Evolutionary conservation across 2,888 invertebrate species (phyloP).

Genomic region (Agrotis clavis): DNA sequence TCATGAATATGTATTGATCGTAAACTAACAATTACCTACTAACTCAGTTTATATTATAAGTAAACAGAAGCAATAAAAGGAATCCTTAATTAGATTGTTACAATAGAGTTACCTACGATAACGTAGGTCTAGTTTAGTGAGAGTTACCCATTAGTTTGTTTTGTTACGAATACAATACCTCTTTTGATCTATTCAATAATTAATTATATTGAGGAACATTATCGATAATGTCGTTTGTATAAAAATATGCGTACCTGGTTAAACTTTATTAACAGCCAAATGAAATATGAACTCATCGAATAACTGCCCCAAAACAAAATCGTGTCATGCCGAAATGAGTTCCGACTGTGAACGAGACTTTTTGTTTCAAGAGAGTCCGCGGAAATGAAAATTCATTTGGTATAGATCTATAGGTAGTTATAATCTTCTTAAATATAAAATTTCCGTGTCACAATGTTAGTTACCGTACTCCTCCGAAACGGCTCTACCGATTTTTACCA

Average conservation of each 20-base stretch:
- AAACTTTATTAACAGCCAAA: slow-evolving; percentile 61
- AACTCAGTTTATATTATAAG: background rate
- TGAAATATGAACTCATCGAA: slow-evolving; percentile 64
- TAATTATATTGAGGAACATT: background rate
- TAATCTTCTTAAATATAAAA: too few species aligned
- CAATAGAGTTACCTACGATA: background rate
- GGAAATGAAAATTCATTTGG: slow-evolving; percentile 33
- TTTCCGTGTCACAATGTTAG: too few species aligned
- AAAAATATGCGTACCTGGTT: slow-evolving; percentile 66
- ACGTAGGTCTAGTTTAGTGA: background rate
- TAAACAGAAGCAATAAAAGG: slow-evolving; percentile 22
- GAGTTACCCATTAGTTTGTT: background rate
- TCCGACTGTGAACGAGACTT: slow-evolving; percentile 47
- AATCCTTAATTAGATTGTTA: slow-evolving; percentile 11
- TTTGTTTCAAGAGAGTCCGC: slow-evolving; percentile 51
- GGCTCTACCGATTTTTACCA: too few species aligned
- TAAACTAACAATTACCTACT: background rate
- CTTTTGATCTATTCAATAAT: background rate
- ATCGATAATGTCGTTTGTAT: slow-evolving; percentile 39
- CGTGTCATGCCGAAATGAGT: slow-evolving; percentile 54
- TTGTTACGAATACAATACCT: background rate
- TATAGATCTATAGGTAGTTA: background rate
- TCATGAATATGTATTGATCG: slow-evolving; percentile 9
- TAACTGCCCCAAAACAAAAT: slow-evolving; percentile 70
- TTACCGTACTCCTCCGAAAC: too few species aligned